Conservation (phyloP, 2,113 vertebrate species). For the Morone chrysops region DNA sequence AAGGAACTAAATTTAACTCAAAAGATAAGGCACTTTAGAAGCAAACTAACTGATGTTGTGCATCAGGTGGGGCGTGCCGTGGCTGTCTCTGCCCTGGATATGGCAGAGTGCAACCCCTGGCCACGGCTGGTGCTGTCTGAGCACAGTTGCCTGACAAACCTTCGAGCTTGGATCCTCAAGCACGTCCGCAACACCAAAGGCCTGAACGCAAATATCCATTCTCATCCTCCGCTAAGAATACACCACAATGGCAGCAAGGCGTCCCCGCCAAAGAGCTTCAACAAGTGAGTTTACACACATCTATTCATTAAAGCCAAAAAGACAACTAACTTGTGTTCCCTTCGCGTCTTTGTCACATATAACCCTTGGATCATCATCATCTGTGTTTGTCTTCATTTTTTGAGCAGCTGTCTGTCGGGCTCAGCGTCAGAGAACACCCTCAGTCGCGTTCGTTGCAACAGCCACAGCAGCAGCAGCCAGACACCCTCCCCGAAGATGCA, state of each 20-base stretch:
- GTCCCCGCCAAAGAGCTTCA: conserved; percentile 85
- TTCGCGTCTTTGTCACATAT: neutral
- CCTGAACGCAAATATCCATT: conserved; percentile 61
- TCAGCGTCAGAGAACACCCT: conserved; percentile 88
- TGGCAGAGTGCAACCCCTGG: conserved; percentile 96
- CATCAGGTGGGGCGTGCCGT: conserved; percentile 92
- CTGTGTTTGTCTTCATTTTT: neutral
- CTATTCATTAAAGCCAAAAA: neutral
- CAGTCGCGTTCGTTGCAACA: conserved; percentile 85
- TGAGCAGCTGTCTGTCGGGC: conserved; percentile 83
- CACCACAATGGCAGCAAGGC: conserved; percentile 69
- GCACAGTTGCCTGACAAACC: conserved; percentile 91
- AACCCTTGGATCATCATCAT: neutral
- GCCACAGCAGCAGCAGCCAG: conserved; percentile 86
- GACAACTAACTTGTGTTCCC: rapidly evolving
- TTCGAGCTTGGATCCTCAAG: conserved; percentile 94
- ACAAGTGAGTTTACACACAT: conserved; percentile 63
- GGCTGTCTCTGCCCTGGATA: conserved; percentile 93
- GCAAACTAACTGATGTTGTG: neutral
- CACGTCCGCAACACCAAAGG: conserved; percentile 91
- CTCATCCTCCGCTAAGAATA: conserved; percentile 38
- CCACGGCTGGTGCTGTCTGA: conserved; percentile 93
- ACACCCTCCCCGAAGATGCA: conserved; percentile 88
- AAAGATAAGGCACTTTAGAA: conserved; percentile 48
- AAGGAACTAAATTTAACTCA: conserved; percentile 32